Conservation (phyloP, 2,888 invertebrate species). For the Nomada fabriciana region DNA sequence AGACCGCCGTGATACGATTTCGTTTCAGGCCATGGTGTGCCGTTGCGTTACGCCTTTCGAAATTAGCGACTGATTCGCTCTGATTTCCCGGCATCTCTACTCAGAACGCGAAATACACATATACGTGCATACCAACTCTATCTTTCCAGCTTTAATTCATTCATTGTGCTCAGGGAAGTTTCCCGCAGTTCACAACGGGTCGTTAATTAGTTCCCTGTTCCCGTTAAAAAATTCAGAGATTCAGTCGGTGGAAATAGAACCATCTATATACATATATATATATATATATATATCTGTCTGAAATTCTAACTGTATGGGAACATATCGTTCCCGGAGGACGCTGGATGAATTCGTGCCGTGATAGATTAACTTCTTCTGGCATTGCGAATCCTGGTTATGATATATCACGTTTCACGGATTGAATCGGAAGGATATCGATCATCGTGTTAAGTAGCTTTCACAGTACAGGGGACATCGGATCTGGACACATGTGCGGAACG, state of each 20-base stretch:
- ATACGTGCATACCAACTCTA: background rate
- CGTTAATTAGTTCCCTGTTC: constrained; percentile 33
- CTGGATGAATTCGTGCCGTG: constrained; percentile 5
- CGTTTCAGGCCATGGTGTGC: background rate
- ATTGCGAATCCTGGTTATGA: constrained; percentile 54
- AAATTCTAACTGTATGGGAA: background rate
- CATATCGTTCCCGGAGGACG: constrained; percentile 6
- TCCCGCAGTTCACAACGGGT: background rate
- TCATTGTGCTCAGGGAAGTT: constrained; percentile 5
- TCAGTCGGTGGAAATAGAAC: background rate
- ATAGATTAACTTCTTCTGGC: constrained; percentile 62
- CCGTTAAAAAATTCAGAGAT: constrained; percentile 30
- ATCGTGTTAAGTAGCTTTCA: constrained; percentile 71
- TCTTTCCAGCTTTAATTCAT: constrained; percentile 17
- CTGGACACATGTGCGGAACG: constrained; percentile 78
- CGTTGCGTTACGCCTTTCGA: background rate
- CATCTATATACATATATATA: too few species aligned
- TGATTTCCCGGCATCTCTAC: background rate
- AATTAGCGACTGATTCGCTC: background rate
- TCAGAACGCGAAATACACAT: background rate
- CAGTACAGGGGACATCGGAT: constrained; percentile 70
- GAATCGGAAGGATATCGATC: constrained; percentile 65
- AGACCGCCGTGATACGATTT: constrained; percentile 42
- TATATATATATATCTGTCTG: background rate
- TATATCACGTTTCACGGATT: constrained; percentile 67